Evolutionary conservation across 35 echinoderm and acorn worm species (phyloP).

Genomic region (Apostichopus californicus): DNA sequence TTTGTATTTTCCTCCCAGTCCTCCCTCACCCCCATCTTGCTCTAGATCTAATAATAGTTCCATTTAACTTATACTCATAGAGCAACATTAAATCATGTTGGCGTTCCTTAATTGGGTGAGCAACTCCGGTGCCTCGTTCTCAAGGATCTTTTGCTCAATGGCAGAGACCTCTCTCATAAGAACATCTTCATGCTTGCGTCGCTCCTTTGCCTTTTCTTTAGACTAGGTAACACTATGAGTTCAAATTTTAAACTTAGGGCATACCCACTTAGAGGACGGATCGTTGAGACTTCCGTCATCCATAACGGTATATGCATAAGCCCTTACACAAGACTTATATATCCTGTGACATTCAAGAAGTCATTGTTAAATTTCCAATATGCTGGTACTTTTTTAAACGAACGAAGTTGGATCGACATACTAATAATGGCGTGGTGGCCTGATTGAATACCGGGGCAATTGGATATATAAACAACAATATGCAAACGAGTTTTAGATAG

Average conservation of each 20-base stretch:
- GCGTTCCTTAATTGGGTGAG: not conserved
- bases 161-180: not conserved
- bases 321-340: no score
- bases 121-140: not conserved
- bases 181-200: not conserved
- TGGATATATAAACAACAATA: not conserved
- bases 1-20: no score
- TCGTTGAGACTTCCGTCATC: not conserved
- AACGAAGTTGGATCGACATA: not conserved
- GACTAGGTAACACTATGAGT: not conserved
- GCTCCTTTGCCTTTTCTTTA: not conserved
- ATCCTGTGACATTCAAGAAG: not conserved
- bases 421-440: not conserved
- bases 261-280: not conserved
- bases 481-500: not conserved
- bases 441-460: not conserved
- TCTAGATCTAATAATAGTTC: not conserved
- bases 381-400: not conserved
- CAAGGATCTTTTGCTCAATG: not conserved
- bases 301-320: not conserved
- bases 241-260: not conserved
- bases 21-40: no score
- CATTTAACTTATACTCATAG: constrained; percentile 7
- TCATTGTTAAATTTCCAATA: constrained; percentile 18
- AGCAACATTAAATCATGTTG: not conserved